Base-by-base conservation (phyloP, 1,140 invertebrate species). In the Pissodes strobi region DNA sequence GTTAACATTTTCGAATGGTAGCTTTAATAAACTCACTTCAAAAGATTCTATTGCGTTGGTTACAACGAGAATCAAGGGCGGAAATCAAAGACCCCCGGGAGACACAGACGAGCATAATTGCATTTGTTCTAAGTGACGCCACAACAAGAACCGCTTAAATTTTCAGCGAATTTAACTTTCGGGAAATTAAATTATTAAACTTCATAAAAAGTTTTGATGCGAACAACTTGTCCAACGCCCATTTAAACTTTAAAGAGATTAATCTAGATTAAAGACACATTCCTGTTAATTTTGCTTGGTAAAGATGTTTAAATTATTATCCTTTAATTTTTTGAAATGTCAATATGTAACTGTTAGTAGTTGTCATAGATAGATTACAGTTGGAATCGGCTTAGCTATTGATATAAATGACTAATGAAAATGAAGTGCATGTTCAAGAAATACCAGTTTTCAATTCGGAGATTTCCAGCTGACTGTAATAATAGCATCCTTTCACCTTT, bases 201-300 rank as follows among this genome's bases (percentile, higher is more conserved):
- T 62, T 51, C 49, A 62, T 62, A 62, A 62, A 62, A 62, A 62
- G 60, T 62, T 62, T 21, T n/a, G 27, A 52, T 62, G 60, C 49
- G 60, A 62, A 55, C 60, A 52, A 46, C 37, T 55, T 62, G 60
- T 48, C 56, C 58, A 41, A 53, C 60, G 60, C 39, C 37, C 49
- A 46, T 62, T 17, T 23, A 37, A 51, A 52, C 45, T 38, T 61
- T 61, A 51, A 61, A 51, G 12, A 17, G 58, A 61, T 61, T 61
- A 51, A 34, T 21, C 39, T 6, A 39, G 43, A 38, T 59, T 48
- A 27, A 57, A 57, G 53, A 23, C 38, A 30, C 38, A 57, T 41
- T 43, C 38, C 22, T 45, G 15, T 13, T 18, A 39, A 34, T 27
- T 57, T 57, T 45, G 43, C 13, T 27, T 27, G 3, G 25, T 3